Conservation (phyloP, 1,140 invertebrate genomes). For the Drosophila sulfurigaster region DNA sequence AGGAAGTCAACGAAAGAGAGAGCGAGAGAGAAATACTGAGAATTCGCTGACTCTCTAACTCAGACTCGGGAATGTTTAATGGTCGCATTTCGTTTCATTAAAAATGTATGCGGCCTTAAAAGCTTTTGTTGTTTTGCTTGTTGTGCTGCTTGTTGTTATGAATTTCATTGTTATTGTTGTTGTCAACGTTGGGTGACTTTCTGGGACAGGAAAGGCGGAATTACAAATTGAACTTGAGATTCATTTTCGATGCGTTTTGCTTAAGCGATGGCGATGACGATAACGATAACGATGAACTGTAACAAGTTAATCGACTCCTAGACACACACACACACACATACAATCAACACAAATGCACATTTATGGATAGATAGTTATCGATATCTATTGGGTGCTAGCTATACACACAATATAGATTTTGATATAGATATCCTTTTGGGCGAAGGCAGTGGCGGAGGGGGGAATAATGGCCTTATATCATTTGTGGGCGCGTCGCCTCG, state of each 20-base stretch:
- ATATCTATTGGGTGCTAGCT: background rate
- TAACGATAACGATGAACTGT: slow-evolving; percentile 2
- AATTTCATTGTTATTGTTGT: slow-evolving; percentile 37
- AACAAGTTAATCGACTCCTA: slow-evolving; percentile 6
- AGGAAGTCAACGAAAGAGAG: slow-evolving; percentile 39
- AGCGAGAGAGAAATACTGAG: slow-evolving; percentile 22
- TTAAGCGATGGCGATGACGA: background rate
- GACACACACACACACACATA: background rate
- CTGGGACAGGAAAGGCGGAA: background rate
- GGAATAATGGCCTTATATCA: slow-evolving; percentile 29
- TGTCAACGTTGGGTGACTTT: slow-evolving; percentile 36
- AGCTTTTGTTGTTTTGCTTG: slow-evolving; percentile 65
- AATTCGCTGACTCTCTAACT: slow-evolving; percentile 36
- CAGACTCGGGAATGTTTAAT: slow-evolving; percentile 71
- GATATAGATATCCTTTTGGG: slow-evolving; percentile 15
- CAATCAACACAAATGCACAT: background rate
- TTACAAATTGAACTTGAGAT: slow-evolving; percentile 33
- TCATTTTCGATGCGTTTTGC: slow-evolving; percentile 14
- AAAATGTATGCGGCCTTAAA: slow-evolving; percentile 80
- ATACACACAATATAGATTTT: background rate
- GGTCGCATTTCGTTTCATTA: slow-evolving; percentile 81
- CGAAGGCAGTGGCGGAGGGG: no score
- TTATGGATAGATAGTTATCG: background rate
- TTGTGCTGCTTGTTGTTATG: slow-evolving; percentile 3
- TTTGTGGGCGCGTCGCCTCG: slow-evolving; percentile 39